Evolutionary conservation across 2,113 vertebrate genomes (phyloP).

Genomic region (Phrynosoma blainvillii): DNA sequence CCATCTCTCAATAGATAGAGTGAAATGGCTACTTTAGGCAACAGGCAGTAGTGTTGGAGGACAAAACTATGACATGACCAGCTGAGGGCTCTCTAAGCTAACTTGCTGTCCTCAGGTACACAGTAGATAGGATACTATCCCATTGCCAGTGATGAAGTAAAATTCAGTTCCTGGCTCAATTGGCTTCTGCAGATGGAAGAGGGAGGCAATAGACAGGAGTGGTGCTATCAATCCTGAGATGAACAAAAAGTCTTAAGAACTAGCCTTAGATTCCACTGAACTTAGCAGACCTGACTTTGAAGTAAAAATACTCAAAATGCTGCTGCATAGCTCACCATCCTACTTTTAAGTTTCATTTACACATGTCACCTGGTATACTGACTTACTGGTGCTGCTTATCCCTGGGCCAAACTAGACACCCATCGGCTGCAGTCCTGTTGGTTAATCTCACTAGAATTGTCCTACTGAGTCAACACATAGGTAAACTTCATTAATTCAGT

Average conservation of each 20-base stretch:
- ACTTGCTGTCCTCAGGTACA: not conserved
- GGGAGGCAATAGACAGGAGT: not conserved
- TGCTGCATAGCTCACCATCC: too few species aligned
- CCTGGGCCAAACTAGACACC: not conserved
- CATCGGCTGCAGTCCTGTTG: too few species aligned
- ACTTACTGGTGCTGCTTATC: not conserved
- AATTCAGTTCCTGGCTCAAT: not conserved
- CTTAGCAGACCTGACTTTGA: not conserved
- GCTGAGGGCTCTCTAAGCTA: not conserved
- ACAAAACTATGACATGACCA: not conserved
- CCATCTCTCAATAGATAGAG: not conserved
- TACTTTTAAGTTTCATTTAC: not conserved
- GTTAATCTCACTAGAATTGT: too few species aligned
- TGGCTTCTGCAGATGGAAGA: not conserved
- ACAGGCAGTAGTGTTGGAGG: not conserved
- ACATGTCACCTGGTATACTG: not conserved
- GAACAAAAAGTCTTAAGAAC: too few species aligned
- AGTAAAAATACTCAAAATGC: not conserved
- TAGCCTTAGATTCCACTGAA: not conserved
- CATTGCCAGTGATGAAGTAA: not conserved
- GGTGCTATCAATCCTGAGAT: too few species aligned
- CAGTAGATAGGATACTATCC: not conserved
- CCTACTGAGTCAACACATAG: too few species aligned
- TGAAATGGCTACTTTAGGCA: not conserved
- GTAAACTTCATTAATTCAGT: too few species aligned